Evolutionary conservation across 1,140 invertebrate species (phyloP).

Genomic region (Venustaconcha ellipsiformis): DNA sequence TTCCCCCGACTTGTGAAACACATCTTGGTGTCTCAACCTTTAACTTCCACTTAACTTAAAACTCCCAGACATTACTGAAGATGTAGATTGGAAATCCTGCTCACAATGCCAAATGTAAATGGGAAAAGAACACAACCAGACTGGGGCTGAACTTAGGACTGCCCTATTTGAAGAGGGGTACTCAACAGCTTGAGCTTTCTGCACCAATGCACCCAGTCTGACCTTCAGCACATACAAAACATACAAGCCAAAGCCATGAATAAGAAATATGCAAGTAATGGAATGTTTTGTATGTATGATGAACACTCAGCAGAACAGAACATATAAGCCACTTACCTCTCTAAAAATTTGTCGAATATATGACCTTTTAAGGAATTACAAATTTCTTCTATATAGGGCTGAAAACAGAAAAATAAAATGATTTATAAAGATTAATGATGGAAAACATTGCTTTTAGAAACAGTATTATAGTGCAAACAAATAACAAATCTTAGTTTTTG

Average conservation of each 20-base stretch:
- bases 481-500: too few species aligned
- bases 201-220: not conserved
- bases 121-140: too few species aligned
- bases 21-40: not conserved
- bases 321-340: conserved; percentile 79
- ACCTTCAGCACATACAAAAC: not conserved
- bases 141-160: too few species aligned
- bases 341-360: conserved; percentile 97
- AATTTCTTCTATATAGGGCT: conserved; percentile 95
- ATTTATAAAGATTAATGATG: too few species aligned
- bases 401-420: conserved; percentile 42
- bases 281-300: not conserved
- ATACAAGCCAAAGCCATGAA: not conserved
- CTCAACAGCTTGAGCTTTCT: too few species aligned
- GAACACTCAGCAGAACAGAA: conserved; percentile 6
- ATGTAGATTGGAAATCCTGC: too few species aligned
- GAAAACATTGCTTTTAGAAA: too few species aligned
- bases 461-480: too few species aligned
- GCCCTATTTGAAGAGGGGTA: too few species aligned
- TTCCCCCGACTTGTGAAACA: not conserved
- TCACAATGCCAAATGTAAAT: too few species aligned
- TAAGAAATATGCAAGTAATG: conserved; percentile 18
- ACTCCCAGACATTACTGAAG: not conserved
- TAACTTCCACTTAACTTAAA: conserved; percentile 1
- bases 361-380: conserved; percentile 96